Percentiles rank a stretch among this genome's conserved stretches.
Evolutionary conservation across 1,140 invertebrate species (phyloP).

Genomic region (Steinernema khuongi): DNA sequence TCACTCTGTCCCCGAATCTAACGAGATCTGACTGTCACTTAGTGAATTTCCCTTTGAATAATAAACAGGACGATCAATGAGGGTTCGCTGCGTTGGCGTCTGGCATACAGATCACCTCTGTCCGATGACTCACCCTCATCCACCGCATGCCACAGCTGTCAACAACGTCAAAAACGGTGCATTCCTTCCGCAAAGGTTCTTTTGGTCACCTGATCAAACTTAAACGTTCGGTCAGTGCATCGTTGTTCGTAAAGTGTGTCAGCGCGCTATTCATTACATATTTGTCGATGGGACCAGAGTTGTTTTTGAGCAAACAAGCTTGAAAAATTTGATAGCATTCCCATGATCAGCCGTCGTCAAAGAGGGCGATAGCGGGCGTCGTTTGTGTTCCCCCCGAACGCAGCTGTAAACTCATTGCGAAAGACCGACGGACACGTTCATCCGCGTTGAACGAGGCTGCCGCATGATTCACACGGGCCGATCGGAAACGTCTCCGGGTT

Average conservation of each 20-base stretch:
- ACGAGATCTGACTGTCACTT: background rate
- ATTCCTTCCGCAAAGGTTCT: too few species aligned
- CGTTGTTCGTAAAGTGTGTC: constrained; percentile 4
- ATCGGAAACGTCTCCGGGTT: too few species aligned
- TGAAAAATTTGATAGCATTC: background rate
- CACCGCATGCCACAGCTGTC: too few species aligned
- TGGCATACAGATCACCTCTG: too few species aligned
- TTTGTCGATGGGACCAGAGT: background rate
- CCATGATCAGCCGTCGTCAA: background rate
- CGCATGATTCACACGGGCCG: constrained; percentile 4
- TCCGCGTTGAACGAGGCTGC: constrained; percentile 1
- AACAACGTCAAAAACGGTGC: too few species aligned
- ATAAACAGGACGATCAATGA: too few species aligned
- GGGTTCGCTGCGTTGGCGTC: too few species aligned
- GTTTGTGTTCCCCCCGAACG: background rate
- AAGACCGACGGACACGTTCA: background rate
- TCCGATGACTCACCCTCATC: too few species aligned
- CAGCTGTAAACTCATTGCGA: constrained; percentile 15
- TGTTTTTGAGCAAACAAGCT: background rate
- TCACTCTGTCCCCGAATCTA: background rate
- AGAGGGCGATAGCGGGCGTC: background rate
- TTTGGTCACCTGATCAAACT: too few species aligned
- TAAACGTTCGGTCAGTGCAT: too few species aligned
- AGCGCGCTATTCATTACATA: background rate
- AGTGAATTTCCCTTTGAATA: background rate